Conservation (phyloP, 2,113 vertebrate genomes). For the Centropristis striata region DNA sequence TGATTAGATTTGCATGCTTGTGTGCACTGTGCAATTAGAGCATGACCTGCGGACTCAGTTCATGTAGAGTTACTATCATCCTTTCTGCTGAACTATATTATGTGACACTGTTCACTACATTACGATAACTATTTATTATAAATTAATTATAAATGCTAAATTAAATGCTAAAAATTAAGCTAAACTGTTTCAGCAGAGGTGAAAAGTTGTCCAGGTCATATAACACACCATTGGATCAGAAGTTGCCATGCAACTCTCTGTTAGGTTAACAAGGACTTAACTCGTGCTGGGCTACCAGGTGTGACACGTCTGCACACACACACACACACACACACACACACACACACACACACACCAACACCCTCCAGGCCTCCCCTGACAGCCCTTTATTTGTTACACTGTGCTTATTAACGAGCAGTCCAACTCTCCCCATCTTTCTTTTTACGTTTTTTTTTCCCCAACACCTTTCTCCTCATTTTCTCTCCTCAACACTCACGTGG, state of each 20-base stretch:
- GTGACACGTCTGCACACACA: conserved; percentile 33
- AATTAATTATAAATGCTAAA: no score
- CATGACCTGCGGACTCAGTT: neutral
- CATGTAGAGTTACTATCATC: conserved; percentile 25
- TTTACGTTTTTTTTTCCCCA: neutral
- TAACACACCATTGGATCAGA: conserved; percentile 13
- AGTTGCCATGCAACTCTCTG: conserved; percentile 33
- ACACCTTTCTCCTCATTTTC: conserved; percentile 40
- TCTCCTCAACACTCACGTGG: conserved; percentile 59
- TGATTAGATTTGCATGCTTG: no score
- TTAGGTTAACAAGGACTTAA: conserved; percentile 50
- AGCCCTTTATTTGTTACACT: conserved; percentile 71
- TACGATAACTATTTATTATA: conserved; percentile 20
- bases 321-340: conserved; percentile 12
- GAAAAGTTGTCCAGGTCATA: conserved; percentile 41
- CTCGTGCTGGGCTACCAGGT: conserved; percentile 34
- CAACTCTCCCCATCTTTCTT: conserved; percentile 57
- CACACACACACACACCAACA: conserved; percentile 16
- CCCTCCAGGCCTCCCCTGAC: conserved; percentile 55
- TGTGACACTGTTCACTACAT: conserved; percentile 12
- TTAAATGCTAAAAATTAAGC: conserved; percentile 12
- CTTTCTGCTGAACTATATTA: conserved; percentile 12
- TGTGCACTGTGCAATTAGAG: no score
- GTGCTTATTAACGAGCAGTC: conserved; percentile 75
- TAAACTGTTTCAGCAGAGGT: conserved; percentile 18